Evolutionary conservation across 1,140 invertebrate genomes (phyloP).

Genomic region (Drosophila erecta): DNA sequence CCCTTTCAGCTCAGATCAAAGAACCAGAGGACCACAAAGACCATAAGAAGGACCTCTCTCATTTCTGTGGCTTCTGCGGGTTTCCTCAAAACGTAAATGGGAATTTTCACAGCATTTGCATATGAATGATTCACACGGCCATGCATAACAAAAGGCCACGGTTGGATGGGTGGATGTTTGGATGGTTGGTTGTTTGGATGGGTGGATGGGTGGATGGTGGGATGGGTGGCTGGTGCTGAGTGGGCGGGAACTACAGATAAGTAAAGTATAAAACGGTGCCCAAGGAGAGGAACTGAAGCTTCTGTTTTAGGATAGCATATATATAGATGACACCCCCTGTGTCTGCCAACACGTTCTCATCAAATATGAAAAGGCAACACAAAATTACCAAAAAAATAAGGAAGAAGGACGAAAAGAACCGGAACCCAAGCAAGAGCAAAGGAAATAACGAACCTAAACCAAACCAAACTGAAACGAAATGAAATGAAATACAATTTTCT

Average conservation of each 20-base stretch:
- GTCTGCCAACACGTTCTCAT: slow-evolving; percentile 45
- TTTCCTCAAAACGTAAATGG: slow-evolving; percentile 50
- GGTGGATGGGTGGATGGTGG: neutral
- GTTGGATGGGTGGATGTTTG: neutral
- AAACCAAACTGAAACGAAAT: slow-evolving; percentile 27
- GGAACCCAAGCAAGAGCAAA: slow-evolving; percentile 2
- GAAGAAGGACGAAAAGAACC: slow-evolving; percentile 20
- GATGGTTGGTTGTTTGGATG: neutral
- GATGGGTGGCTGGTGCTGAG: neutral
- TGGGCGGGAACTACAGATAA: slow-evolving; percentile 20
- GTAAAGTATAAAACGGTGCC: slow-evolving; percentile 42
- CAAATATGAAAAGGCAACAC: slow-evolving; percentile 63
- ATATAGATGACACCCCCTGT: slow-evolving; percentile 3
- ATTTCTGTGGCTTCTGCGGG: neutral
- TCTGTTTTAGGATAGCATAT: slow-evolving; percentile 10
- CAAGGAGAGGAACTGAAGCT: neutral
- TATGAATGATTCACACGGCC: slow-evolving; percentile 63
- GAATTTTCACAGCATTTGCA: slow-evolving; percentile 73
- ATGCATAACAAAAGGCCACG: slow-evolving; percentile 57
- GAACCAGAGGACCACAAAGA: neutral
- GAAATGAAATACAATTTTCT: slow-evolving; percentile 30
- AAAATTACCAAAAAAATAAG: slow-evolving; percentile 48
- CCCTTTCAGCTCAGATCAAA: neutral
- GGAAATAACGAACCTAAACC: slow-evolving; percentile 13
- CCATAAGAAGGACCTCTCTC: neutral